Base-by-base conservation (phyloP, 2,888 invertebrate species). In the Aphodius sticticus region DNA sequence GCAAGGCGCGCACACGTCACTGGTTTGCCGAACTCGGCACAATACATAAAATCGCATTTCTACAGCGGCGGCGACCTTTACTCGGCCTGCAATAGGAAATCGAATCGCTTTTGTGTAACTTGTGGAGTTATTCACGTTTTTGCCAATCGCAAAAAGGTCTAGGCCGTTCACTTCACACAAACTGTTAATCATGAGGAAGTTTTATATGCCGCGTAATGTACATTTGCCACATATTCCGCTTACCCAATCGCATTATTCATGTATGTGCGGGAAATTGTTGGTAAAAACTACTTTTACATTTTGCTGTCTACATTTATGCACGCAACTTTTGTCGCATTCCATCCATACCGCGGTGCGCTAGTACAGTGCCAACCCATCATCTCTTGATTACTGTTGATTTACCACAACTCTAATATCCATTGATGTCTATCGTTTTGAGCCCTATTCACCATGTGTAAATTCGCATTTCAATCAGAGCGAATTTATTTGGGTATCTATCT, bases 31-130 rank as follows among this genome's bases (percentile, higher is more conserved):
- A 53, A 53, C 53, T 53, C 53, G 53, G 6, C 53, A 53, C 53
- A 9, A 53, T 12, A 53, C 53, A 53, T 53, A 53, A 53, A 53
- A 53, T 53, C 53, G 53, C 53, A 53, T 53, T 53, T 53, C 53
- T 53, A 53, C 53, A 53, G 53, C 53, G 53, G 53, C 53, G 53
- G 53, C 53, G 53, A 53, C 53, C 53, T 53, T 53, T 53, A 53
- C 53, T 53, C 53, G 53, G 53, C 53, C 53, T 53, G 53, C 53
- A 53, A 53, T 53, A 53, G 53, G 53, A 53, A 53, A 53, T 53
- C 53, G 53, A 53, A 53, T 53, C 53, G 53, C 53, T 53, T 53
- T 53, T 53, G 53, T 53, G 53, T 53, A 53, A 53, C 53, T 53
- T 53, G 53, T 53, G 53, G 53, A 53, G 53, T 53, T 53, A 53